A percentile compares a stretch with the other conserved stretches of the same genome.
phyloP scores from a whole-genome alignment of 2,888 invertebrate genomes.

The Lepas anatifera region DNA sequence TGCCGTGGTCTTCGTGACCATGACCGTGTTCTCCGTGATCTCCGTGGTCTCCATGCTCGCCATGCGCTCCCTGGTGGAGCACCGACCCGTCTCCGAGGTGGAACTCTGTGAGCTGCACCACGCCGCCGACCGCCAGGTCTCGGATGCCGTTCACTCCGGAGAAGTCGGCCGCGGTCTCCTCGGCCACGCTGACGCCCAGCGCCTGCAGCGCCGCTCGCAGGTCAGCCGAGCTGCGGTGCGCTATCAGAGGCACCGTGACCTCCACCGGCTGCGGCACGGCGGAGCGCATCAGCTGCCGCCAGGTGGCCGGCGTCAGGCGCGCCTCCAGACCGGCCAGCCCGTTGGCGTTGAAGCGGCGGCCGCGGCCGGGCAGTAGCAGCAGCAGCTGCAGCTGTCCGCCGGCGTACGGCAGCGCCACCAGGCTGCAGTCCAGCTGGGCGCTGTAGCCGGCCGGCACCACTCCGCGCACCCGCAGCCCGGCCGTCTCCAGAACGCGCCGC shows the following conservation, averaged over 20 bases:
- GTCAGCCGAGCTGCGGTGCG: slow-evolving; percentile 66
- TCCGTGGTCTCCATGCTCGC: background rate
- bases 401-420: slow-evolving; percentile 17
- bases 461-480: slow-evolving; percentile 19
- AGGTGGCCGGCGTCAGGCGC: slow-evolving; percentile 15
- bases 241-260: slow-evolving; percentile 54
- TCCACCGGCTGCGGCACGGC: slow-evolving; percentile 22
- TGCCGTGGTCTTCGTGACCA: background rate
- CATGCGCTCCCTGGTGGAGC: background rate
- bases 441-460: slow-evolving; percentile 21
- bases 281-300: slow-evolving; percentile 20
- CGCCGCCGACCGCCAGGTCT: slow-evolving; percentile 68
- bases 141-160: slow-evolving; percentile 70
- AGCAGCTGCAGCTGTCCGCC: slow-evolving; percentile 22
- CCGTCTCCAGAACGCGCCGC: slow-evolving; percentile 20
- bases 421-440: slow-evolving; percentile 18
- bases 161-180: slow-evolving; percentile 60
- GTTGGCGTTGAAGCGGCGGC: slow-evolving; percentile 22
- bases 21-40: slow-evolving; percentile 8
- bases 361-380: slow-evolving; percentile 23
- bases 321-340: slow-evolving; percentile 22
- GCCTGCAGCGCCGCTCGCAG: slow-evolving; percentile 60
- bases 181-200: slow-evolving; percentile 69
- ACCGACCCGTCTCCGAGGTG: slow-evolving; percentile 32
- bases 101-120: slow-evolving; percentile 68